Evolutionary conservation across 92 coral and sea anemone species (phyloP), one percentile per base, ranked within the genome.

Genomic region (Actinostola sp.): DNA sequence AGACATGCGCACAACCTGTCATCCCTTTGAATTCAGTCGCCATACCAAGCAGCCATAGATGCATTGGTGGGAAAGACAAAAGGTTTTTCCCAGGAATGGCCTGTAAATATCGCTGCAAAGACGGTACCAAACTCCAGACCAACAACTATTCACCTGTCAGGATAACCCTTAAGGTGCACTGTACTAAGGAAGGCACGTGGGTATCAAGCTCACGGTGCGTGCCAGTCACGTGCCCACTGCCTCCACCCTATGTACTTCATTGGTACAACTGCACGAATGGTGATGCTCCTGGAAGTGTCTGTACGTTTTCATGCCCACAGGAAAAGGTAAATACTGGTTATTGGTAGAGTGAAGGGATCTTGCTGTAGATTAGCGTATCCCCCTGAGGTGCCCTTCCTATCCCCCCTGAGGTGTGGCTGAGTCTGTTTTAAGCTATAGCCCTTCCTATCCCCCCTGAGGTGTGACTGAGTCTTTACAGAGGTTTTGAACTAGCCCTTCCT

Each of bases 261-360:
- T 93, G 91, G 88, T 93, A 93, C 35, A 93, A 93, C 92, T 93
- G 98, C 46, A 72, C 98, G 0, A 48, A 74, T 38, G 86, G 75
- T 17, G 81, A 79, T 36, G 29, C 69, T 9, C 72, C 81, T 49
- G 98, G 92, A 0, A 91, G 97, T 41, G 79, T 82, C 11, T 93
- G 98, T 64, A 71, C 82, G 20, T 77, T 68, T 55, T 28, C 58
- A 16, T 93, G 98, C 70, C 93, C 92, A 3, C 82, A 69, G 6
- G 83, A 88, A 63, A 82, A 82, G 84, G 98, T 93, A 52, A 27
- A 70, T 49, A 36, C 42, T n/a, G n/a, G n/a, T n/a, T n/a, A n/a
- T n/a, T n/a, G n/a, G n/a, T n/a, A n/a, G n/a, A n/a, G n/a, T n/a
- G n/a, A n/a, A n/a, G n/a, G n/a, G n/a, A n/a, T n/a, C n/a, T n/a